Evolutionary conservation across 2,888 invertebrate species (phyloP).

Genomic region (Neocrepidodera transversa): DNA sequence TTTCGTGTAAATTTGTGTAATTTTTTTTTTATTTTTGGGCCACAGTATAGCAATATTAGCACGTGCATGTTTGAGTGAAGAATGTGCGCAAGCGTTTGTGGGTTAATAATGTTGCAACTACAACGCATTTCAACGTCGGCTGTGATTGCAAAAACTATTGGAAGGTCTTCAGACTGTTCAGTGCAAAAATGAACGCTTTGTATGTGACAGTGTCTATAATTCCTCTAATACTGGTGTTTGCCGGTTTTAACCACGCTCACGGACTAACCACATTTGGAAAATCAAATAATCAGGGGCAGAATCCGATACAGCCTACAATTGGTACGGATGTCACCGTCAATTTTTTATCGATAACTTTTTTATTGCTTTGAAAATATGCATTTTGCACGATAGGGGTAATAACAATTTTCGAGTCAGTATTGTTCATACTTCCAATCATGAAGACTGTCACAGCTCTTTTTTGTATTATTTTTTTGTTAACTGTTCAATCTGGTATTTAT

Average conservation of each 20-base stretch:
- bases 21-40: slow-evolving; percentile 20
- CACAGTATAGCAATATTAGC: slow-evolving; percentile 30
- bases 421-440: slow-evolving; percentile 36
- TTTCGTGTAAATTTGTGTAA: no score
- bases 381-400: slow-evolving; percentile 34
- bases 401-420: slow-evolving; percentile 33
- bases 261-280: slow-evolving; percentile 60
- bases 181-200: slow-evolving; percentile 56
- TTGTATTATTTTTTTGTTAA: slow-evolving; percentile 22
- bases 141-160: slow-evolving; percentile 52
- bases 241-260: slow-evolving; percentile 60
- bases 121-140: slow-evolving; percentile 51
- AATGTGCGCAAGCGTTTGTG: slow-evolving; percentile 48
- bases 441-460: slow-evolving; percentile 22
- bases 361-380: slow-evolving; percentile 8
- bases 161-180: slow-evolving; percentile 25
- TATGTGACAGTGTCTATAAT: slow-evolving; percentile 62
- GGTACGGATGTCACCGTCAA: slow-evolving; percentile 48
- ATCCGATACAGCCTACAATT: slow-evolving; percentile 42
- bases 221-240: slow-evolving; percentile 63
- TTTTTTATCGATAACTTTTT: slow-evolving; percentile 37
- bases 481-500: slow-evolving; percentile 37
- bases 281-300: slow-evolving; percentile 47
- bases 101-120: slow-evolving; percentile 44
- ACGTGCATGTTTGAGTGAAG: slow-evolving; percentile 52